These are phyloP conservation scores for Onychorhynchus coronatus DNA, from an alignment of 2,113 vertebrate species.

Conservation along the genomic window DNA sequence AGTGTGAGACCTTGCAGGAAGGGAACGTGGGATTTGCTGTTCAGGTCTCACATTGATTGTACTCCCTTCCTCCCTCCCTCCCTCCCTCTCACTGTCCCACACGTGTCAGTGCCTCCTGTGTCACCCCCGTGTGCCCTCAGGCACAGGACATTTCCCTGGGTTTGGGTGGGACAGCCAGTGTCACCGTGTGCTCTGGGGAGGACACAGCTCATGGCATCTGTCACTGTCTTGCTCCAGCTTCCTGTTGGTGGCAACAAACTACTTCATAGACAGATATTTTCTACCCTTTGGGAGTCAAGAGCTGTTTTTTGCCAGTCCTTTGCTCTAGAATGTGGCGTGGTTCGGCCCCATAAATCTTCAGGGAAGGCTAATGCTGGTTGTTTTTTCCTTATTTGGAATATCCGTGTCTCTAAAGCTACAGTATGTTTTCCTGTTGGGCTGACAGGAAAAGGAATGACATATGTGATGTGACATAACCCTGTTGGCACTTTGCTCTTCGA, in stretches of 20 bases:
- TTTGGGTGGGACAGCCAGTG: background rate
- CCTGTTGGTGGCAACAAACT: background rate
- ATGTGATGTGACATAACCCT: background rate
- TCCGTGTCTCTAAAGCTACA: background rate
- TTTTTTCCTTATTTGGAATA: background rate
- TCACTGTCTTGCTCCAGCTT: background rate
- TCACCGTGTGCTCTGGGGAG: rapidly evolving
- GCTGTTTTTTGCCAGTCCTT: background rate
- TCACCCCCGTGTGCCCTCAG: rapidly evolving
- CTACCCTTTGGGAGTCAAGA: background rate
- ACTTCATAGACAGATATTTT: rapidly evolving
- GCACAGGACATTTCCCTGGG: background rate
- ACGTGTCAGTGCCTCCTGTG: background rate
- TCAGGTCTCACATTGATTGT: background rate
- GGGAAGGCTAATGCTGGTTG: background rate
- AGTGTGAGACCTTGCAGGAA: background rate
- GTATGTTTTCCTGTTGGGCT: background rate
- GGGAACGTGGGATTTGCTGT: background rate
- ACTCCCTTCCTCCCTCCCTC: too few species aligned
- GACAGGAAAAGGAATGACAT: background rate
- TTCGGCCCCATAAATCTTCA: background rate
- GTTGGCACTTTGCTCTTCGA: background rate
- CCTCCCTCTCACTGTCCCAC: background rate
- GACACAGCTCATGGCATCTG: background rate
- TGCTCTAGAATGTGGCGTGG: background rate